Conservation (phyloP, 2,113 vertebrate species). For the Chloropsis cyanopogon region DNA sequence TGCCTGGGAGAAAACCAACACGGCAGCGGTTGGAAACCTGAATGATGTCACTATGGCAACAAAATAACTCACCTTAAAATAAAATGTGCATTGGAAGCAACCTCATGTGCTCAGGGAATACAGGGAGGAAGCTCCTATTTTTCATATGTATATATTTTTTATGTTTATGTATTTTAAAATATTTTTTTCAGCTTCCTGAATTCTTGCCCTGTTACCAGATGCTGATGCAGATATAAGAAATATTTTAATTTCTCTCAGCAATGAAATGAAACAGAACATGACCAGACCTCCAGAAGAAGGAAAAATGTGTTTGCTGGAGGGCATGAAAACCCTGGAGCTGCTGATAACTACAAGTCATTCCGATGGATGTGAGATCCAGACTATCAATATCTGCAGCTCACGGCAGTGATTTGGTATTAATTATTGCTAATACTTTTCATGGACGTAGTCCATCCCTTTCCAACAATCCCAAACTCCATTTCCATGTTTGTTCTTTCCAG, state of each 20-base stretch:
- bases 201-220: neutral
- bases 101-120: neutral
- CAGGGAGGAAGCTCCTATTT: neutral
- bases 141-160: neutral
- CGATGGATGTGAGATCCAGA: neutral
- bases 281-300: neutral
- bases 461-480: neutral
- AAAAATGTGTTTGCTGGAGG: neutral
- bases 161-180: neutral
- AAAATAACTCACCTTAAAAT: conserved; percentile 51
- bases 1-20: neutral
- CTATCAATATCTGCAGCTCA: neutral
- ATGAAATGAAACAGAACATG: neutral
- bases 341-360: neutral
- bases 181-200: neutral
- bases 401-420: neutral
- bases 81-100: neutral
- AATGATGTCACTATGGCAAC: conserved; percentile 43
- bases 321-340: neutral
- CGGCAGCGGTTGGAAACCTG: neutral
- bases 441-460: neutral
- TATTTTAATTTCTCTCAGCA: neutral
- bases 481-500: neutral
- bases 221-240: neutral
- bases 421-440: neutral